Evolutionary conservation across 1,140 invertebrate species (phyloP).

Genomic region (honey bee (Apis mellifera)): DNA sequence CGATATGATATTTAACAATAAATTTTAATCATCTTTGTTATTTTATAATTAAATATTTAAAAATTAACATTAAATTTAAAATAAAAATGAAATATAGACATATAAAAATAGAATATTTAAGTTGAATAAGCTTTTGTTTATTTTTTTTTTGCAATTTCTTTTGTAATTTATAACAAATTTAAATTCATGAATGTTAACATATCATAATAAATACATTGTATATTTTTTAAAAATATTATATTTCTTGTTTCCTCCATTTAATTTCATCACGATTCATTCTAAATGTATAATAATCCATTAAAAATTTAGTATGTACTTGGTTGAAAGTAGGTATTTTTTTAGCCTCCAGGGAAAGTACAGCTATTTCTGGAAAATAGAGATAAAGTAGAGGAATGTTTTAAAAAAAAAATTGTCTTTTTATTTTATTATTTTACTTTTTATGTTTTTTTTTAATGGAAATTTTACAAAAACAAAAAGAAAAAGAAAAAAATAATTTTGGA

Average conservation of each 20-base stretch:
- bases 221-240: no score
- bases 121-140: not conserved
- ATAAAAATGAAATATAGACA: not conserved
- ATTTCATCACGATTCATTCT: not conserved
- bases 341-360: not conserved
- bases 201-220: no score
- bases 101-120: not conserved
- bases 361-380: constrained; percentile 11
- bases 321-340: no score
- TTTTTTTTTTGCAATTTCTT: not conserved
- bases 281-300: not conserved
- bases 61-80: not conserved
- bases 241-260: not conserved
- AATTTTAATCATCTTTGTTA: not conserved
- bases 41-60: not conserved
- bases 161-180: not conserved
- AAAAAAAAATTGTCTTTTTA: not conserved
- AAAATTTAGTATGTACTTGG: not conserved
- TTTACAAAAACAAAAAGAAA: not conserved
- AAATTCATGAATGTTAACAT: not conserved
- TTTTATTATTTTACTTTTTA: not conserved
- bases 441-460: not conserved
- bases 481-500: not conserved
- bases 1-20: not conserved
- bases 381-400: not conserved